Percentiles rank a stretch among this genome's conserved stretches.
Conservation (phyloP, 2,888 invertebrate genomes). For the Reticulitermes lucifugus region DNA sequence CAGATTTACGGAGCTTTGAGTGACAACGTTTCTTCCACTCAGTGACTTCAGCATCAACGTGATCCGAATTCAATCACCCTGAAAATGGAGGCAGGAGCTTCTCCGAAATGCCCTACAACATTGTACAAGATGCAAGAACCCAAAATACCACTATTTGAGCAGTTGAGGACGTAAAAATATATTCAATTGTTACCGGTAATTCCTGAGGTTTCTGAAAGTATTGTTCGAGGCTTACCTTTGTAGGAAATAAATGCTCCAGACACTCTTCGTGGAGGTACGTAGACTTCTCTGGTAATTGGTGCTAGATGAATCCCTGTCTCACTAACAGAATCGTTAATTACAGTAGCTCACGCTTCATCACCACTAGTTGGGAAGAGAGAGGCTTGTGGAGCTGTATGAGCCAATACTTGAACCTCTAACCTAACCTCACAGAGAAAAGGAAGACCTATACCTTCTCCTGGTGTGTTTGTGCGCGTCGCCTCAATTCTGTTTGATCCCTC, state of each 20-base stretch:
- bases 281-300: constrained; percentile 8
- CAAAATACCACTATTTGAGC: no score
- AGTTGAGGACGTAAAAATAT: not conserved
- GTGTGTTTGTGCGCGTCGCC: not conserved
- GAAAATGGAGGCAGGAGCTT: no score
- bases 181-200: not conserved
- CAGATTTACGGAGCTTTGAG: no score
- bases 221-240: not conserved
- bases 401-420: constrained; percentile 13
- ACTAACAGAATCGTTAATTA: not conserved
- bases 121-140: no score
- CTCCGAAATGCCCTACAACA: no score
- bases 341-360: not conserved
- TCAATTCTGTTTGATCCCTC: constrained; percentile 18
- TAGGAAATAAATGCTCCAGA: not conserved
- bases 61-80: no score
- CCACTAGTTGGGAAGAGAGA: not conserved
- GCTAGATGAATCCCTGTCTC: not conserved
- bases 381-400: not conserved
- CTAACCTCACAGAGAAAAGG: constrained; percentile 4
- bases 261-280: not conserved
- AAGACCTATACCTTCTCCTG: not conserved
- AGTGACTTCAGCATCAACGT: no score
- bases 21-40: no score
- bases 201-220: not conserved